phyloP scores from a whole-genome alignment of 2,797 vertebrate genomes.

The Hypotaenidia okinawae region DNA sequence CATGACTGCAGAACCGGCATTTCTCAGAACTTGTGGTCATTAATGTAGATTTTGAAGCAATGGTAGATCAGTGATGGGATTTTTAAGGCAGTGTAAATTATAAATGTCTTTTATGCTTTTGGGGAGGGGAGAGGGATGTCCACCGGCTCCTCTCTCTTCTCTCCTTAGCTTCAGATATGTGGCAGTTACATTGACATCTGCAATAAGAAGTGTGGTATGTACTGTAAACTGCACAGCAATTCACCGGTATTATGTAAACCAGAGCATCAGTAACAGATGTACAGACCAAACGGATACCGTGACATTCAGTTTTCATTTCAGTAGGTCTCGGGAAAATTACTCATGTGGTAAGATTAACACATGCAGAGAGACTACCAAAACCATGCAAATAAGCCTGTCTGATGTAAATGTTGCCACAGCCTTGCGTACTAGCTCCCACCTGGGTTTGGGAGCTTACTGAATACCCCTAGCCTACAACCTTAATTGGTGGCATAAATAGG shows the following conservation, averaged over 20 bases:
- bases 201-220: neutral
- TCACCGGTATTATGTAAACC: neutral
- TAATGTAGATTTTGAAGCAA: neutral
- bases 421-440: neutral
- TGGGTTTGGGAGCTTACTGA: neutral
- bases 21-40: neutral
- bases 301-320: neutral
- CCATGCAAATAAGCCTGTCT: neutral
- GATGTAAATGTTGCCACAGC: neutral
- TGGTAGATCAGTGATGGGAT: neutral
- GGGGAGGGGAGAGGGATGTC: neutral
- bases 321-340: neutral
- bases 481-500: neutral
- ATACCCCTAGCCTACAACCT: neutral
- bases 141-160: neutral
- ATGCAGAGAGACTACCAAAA: neutral
- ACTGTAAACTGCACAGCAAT: neutral
- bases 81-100: neutral
- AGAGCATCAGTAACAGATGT: neutral
- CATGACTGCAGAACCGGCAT: neutral
- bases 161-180: neutral
- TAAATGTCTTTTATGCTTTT: neutral
- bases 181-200: neutral
- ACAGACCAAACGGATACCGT: neutral
- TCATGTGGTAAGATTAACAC: neutral